Percentiles rank a stretch among this genome's conserved stretches.
Conservation (phyloP, 2,888 invertebrate species). For the Germaria angustata region DNA sequence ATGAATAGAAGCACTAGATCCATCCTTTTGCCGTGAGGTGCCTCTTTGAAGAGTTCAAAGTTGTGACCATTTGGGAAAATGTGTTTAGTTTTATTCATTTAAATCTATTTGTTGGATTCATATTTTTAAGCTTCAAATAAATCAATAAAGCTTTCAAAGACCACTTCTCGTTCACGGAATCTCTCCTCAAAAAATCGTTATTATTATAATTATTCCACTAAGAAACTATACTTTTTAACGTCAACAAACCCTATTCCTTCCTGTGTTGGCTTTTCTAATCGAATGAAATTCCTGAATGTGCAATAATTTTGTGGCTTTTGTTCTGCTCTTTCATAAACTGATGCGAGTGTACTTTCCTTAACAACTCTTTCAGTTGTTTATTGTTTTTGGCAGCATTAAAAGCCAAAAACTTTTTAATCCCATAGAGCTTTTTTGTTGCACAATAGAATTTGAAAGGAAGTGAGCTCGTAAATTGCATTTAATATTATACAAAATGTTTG, state of each 20-base stretch:
- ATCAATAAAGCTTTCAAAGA: too few relatives aligned
- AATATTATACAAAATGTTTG: slow-evolving; percentile 24
- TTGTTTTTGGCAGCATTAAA: slow-evolving; percentile 77
- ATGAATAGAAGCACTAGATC: too few relatives aligned
- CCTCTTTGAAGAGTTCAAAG: too few relatives aligned
- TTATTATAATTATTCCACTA: too few relatives aligned
- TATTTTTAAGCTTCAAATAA: too few relatives aligned
- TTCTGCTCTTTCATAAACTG: slow-evolving; percentile 69
- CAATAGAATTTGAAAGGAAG: slow-evolving; percentile 32
- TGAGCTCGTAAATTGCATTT: slow-evolving; percentile 45
- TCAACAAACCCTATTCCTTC: background rate
- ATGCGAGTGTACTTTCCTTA: slow-evolving; percentile 71
- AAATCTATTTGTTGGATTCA: too few relatives aligned
- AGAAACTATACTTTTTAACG: slow-evolving; percentile 24
- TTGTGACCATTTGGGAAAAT: too few relatives aligned
- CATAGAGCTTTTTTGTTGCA: slow-evolving; percentile 45
- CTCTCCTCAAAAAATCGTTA: too few relatives aligned
- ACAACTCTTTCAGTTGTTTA: slow-evolving; percentile 74
- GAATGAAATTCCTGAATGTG: slow-evolving; percentile 64
- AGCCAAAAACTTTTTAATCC: slow-evolving; percentile 70
- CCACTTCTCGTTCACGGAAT: too few relatives aligned
- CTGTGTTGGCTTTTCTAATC: background rate
- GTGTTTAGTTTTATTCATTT: too few relatives aligned
- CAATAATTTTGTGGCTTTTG: slow-evolving; percentile 75
- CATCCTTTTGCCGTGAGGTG: too few relatives aligned